These are phyloP conservation scores for Chydorus sphaericus DNA, from an alignment of 2,888 invertebrate genomes.

Conservation along the genomic window DNA sequence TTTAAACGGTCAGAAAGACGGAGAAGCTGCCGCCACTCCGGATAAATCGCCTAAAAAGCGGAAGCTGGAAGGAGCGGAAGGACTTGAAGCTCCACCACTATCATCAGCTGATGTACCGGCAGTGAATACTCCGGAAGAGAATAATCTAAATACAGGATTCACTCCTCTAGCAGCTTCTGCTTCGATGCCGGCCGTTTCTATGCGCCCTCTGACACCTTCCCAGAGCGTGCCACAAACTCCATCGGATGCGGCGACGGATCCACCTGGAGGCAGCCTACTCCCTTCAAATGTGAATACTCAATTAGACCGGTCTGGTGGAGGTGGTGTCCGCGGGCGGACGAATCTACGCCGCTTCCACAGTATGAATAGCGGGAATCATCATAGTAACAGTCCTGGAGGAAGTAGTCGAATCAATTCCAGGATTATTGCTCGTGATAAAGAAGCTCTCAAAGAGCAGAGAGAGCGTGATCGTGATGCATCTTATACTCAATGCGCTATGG, in stretches of 20 bases:
- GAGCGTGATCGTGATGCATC: slow-evolving; percentile 49
- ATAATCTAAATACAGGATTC: slow-evolving; percentile 1
- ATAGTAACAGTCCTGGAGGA: slow-evolving; percentile 11
- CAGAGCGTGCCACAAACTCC: slow-evolving; percentile 9
- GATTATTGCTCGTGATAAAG: not conserved
- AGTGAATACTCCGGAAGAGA: not conserved
- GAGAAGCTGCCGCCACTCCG: slow-evolving; percentile 1
- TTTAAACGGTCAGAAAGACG: not conserved
- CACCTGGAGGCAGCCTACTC: not conserved
- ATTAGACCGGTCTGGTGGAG: not conserved
- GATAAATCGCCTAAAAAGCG: slow-evolving; percentile 23
- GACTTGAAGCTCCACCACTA: not conserved
- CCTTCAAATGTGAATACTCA: too few relatives aligned
- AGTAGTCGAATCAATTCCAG: not conserved
- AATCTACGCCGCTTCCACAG: slow-evolving; percentile 14
- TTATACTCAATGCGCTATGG: slow-evolving; percentile 76
- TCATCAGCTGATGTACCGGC: not conserved
- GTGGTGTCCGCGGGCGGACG: slow-evolving; percentile 9
- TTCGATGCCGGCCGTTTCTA: slow-evolving; percentile 12
- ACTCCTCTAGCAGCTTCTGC: slow-evolving; percentile 9
- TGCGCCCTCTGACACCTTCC: not conserved
- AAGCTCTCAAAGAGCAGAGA: too few relatives aligned
- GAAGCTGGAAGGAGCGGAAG: slow-evolving; percentile 9
- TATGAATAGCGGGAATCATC: slow-evolving; percentile 12
- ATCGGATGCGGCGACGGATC: not conserved